Evolutionary conservation across 2,113 vertebrate genomes (phyloP).

Genomic region (Cynoglossus semilaevis): DNA sequence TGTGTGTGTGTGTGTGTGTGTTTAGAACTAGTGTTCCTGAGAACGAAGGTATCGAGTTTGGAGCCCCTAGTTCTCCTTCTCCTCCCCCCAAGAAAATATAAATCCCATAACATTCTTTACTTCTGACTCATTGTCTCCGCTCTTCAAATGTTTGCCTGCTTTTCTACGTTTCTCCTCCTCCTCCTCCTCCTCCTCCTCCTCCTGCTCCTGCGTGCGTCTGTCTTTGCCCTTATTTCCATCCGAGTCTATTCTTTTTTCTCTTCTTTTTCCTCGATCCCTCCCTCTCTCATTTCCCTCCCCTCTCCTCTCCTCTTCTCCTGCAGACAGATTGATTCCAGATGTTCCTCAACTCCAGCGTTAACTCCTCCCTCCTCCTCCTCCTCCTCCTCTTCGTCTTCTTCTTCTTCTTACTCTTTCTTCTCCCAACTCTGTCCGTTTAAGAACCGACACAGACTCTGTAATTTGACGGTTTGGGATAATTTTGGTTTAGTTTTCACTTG

Average conservation of each 20-base stretch:
- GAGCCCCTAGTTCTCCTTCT: constrained; percentile 28
- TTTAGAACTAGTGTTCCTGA: constrained; percentile 35
- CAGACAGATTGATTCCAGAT: constrained; percentile 79
- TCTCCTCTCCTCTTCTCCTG: constrained; percentile 24
- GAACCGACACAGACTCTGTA: constrained; percentile 46
- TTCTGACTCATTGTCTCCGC: constrained; percentile 74
- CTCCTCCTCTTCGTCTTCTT: constrained; percentile 33
- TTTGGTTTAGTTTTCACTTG: constrained; percentile 47
- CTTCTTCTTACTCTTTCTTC: constrained; percentile 23
- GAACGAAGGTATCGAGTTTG: constrained; percentile 59
- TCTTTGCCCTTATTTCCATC: constrained; percentile 50
- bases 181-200: constrained; percentile 51
- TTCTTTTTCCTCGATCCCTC: constrained; percentile 9
- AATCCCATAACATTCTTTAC: constrained; percentile 73
- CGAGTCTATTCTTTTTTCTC: constrained; percentile 33
- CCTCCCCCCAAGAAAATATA: constrained; percentile 65
- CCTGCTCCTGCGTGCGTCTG: constrained; percentile 27
- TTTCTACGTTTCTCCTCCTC: constrained; percentile 35
- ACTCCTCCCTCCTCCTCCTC: constrained; percentile 18
- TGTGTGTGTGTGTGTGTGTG: constrained; percentile 10
- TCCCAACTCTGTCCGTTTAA: constrained; percentile 26
- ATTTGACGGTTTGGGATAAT: constrained; percentile 50
- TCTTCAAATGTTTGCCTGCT: constrained; percentile 42
- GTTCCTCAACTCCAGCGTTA: constrained; percentile 57
- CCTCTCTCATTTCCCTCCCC: constrained; percentile 17